Evolutionary conservation across 2,888 invertebrate species (phyloP).

Genomic region (Torymus aiolomorphi): DNA sequence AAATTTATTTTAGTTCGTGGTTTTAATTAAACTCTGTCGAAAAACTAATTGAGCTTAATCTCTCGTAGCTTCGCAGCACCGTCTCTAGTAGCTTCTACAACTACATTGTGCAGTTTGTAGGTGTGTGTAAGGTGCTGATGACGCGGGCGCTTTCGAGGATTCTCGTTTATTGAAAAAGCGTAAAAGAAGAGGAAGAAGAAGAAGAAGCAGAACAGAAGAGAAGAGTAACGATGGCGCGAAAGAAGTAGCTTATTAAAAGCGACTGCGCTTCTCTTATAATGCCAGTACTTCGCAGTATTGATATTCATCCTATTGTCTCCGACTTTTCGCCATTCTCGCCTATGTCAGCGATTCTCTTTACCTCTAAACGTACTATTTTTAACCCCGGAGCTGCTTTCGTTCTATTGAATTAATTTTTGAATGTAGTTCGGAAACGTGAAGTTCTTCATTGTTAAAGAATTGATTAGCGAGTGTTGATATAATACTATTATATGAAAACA

Average conservation of each 20-base stretch:
- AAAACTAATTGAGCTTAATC: too few species aligned
- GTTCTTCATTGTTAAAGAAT: too few species aligned
- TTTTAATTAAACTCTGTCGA: too few species aligned
- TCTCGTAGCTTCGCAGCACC: too few species aligned
- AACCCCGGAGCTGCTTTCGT: background rate
- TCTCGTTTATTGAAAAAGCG: slow-evolving; percentile 11
- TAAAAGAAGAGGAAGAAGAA: background rate
- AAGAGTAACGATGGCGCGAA: background rate
- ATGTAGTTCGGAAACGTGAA: too few species aligned
- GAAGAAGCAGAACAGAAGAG: background rate
- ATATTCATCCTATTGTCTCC: slow-evolving; percentile 52
- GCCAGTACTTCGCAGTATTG: slow-evolving; percentile 25
- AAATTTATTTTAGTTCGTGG: too few species aligned
- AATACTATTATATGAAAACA: too few species aligned
- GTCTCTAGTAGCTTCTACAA: background rate
- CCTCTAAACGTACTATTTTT: slow-evolving; percentile 30
- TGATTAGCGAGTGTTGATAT: too few species aligned
- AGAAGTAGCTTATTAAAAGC: slow-evolving; percentile 39
- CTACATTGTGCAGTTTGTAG: background rate
- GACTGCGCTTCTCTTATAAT: slow-evolving; percentile 22
- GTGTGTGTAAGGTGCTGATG: slow-evolving; percentile 13
- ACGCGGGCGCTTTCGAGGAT: slow-evolving; percentile 11
- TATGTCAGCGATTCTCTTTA: slow-evolving; percentile 30
- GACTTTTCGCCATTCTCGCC: slow-evolving; percentile 21
- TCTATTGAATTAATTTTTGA: background rate